phyloP scores from a whole-genome alignment of 2,888 invertebrate genomes.

The Linyphia triangularis region DNA sequence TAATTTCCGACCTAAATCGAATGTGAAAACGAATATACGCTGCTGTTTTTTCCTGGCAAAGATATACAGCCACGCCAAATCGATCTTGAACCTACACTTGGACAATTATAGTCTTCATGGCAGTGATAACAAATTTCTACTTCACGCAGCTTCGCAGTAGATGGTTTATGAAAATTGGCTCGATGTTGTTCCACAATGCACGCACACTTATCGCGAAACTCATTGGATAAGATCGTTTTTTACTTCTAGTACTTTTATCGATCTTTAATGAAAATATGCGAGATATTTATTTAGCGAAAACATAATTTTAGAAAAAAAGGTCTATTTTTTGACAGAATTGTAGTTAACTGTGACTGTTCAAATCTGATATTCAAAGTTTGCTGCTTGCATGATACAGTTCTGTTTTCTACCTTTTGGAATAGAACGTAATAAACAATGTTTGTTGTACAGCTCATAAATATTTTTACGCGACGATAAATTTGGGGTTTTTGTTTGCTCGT shows the following conservation, averaged over 20 bases:
- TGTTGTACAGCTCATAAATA: background rate
- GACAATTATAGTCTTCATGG: slow-evolving; percentile 45
- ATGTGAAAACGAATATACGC: no score
- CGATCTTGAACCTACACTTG: background rate
- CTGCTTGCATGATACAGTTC: background rate
- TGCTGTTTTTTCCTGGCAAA: no score
- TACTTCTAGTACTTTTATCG: slow-evolving; percentile 10
- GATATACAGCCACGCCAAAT: background rate
- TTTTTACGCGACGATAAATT: slow-evolving; percentile 13
- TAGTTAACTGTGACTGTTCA: slow-evolving; percentile 24
- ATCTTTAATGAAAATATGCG: slow-evolving; percentile 1
- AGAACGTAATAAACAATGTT: slow-evolving; percentile 2
- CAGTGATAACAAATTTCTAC: slow-evolving; percentile 67
- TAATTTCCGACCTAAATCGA: no score
- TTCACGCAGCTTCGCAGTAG: background rate
- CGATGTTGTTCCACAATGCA: slow-evolving; percentile 29
- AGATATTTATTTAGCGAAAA: slow-evolving; percentile 14
- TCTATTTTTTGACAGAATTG: slow-evolving; percentile 19
- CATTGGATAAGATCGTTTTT: slow-evolving; percentile 51
- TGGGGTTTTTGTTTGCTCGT: background rate
- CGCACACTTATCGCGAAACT: slow-evolving; percentile 36
- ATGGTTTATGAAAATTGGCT: slow-evolving; percentile 66
- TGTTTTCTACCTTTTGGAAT: background rate
- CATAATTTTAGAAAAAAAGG: background rate
- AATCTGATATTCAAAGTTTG: slow-evolving; percentile 21